A percentile compares a stretch with the other conserved stretches of the same genome.
Conservation (phyloP, 2,113 vertebrate species). For the Baryphthengus martii region DNA sequence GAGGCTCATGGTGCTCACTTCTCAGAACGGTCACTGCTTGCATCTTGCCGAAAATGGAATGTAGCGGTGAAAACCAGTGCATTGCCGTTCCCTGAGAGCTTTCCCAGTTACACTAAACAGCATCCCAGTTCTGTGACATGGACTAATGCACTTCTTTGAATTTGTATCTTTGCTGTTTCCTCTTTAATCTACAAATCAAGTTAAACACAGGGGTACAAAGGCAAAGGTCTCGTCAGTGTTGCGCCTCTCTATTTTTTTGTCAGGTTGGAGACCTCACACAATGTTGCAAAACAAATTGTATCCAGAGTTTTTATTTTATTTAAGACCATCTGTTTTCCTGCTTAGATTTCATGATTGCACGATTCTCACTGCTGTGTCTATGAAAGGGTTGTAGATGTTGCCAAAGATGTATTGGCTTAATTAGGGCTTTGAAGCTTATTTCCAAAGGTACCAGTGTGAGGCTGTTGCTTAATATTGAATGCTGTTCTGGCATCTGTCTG, state of each 20-base stretch:
- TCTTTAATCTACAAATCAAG: not conserved
- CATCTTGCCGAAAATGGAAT: not conserved
- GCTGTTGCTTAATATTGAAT: not conserved
- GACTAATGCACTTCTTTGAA: not conserved
- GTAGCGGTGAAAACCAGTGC: not conserved
- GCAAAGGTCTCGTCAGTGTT: not conserved
- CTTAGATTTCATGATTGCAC: not conserved
- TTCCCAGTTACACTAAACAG: not conserved
- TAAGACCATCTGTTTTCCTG: conserved; percentile 45
- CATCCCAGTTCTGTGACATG: not conserved
- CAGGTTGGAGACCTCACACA: not conserved
- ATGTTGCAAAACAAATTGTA: conserved; percentile 22
- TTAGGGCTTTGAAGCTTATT: conserved; percentile 14
- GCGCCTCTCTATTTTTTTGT: not conserved
- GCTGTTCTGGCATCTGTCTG: not conserved
- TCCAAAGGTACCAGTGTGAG: not conserved
- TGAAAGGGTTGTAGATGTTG: conserved; percentile 18
- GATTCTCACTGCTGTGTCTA: conserved; percentile 6
- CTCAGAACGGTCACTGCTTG: not conserved
- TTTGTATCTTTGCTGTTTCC: not conserved
- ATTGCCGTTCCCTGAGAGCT: not conserved
- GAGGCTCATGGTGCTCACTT: not conserved
- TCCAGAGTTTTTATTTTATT: conserved; percentile 1
- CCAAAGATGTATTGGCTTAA: conserved; percentile 23
- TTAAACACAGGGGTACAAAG: not conserved